phyloP scores from a whole-genome alignment of 2,797 vertebrate genomes.

The Periparus ater region DNA sequence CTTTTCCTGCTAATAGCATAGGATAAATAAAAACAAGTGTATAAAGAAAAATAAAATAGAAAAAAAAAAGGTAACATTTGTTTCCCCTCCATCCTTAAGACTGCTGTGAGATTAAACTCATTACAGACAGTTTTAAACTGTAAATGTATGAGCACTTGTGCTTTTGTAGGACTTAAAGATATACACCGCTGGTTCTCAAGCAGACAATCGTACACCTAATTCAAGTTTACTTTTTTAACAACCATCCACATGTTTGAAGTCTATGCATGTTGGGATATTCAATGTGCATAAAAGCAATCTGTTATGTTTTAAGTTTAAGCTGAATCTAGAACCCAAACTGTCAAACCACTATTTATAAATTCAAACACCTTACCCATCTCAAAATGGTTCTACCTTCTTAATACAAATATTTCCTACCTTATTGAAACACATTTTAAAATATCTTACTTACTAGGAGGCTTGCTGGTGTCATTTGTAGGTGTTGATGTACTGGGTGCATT shows the following conservation, averaged over 20 bases:
- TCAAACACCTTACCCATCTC: not conserved
- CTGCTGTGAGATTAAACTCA: not conserved
- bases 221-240: not conserved
- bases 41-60: not conserved
- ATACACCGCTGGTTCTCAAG: not conserved
- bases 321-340: not conserved
- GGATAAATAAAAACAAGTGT: not conserved
- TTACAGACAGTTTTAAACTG: not conserved
- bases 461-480: constrained; percentile 79
- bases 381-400: not conserved
- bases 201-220: not conserved
- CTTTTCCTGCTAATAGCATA: not conserved
- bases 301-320: not conserved
- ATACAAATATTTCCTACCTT: not conserved
- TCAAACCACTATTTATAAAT: not conserved
- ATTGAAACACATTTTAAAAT: not conserved
- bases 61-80: not conserved
- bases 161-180: not conserved
- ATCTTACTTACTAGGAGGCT: constrained; percentile 77
- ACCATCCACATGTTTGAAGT: not conserved
- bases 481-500: constrained; percentile 87
- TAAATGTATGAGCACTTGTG: not conserved
- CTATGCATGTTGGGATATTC: not conserved
- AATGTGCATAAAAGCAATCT: not conserved
- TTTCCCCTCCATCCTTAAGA: not conserved